Base-by-base conservation (phyloP, 1,140 invertebrate genomes). In the Zaprionus ghesquierei region DNA sequence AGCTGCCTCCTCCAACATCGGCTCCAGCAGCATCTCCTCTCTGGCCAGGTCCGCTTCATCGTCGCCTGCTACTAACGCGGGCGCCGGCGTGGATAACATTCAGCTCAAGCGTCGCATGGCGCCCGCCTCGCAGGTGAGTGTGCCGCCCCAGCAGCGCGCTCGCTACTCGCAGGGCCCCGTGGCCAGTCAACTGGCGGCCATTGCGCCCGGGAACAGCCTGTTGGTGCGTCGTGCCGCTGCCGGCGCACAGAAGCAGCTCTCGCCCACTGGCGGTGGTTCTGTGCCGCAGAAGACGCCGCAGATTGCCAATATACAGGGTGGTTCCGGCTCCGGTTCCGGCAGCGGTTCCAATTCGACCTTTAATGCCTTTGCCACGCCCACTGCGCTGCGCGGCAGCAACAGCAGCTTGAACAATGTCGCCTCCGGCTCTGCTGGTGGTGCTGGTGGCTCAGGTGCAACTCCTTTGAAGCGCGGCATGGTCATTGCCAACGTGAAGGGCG, bases 21-120 rank as follows among this genome's bases (percentile, higher is more conserved):
- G 5, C 33, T 13, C 33, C 4, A 13, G 33, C 25, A 35, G 22
- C 54, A 10, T 27, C 2, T 5, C 49, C 0, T 29, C 27, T n/a
- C n/a, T n/a, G 22, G 15, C 33, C 60, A 41, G 5, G n/a, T 10
- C 56, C 3, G 22, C n/a, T n/a, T n/a, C n/a, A n/a, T n/a, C 3
- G 0, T 9, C 13, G 9, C 46, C 38, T 1, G 35, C 20, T 0
- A 35, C 20, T 0, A 35, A 20, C 23, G 18, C 20, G 15, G 20
- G 20, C 3, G 23, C 18, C 12, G 31, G 5, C 15, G 10, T 9
- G 2, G 69, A 69, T 2, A 55, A 59, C 2, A 27, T 27, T 0
- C 9, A 69, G 20, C 69, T 81, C 15, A 86, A 87, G 49, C 75
- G 82, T 9, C 79, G 82, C 3, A 33, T 82, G 2, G n/a, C 61